Base-by-base conservation (phyloP, 2,797 vertebrate species). In the Hoplostethus atlanticus region DNA sequence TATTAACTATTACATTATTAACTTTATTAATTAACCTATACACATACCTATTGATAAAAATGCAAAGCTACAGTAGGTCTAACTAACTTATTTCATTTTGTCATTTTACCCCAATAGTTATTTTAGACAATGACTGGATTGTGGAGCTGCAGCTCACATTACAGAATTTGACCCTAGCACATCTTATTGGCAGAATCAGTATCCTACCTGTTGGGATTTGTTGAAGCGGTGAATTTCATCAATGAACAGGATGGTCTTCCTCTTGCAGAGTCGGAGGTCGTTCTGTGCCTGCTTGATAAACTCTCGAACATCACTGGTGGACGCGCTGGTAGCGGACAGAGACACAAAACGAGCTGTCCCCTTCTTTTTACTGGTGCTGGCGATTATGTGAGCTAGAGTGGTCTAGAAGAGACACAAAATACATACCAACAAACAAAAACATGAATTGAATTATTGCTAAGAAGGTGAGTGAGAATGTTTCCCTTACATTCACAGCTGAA, bases 141-240 rank as follows among this genome's bases (percentile, higher is more conserved):
- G 51, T 56, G 13, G 9, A 30, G 38, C 16, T 34, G 12, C 21
- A 50, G 13, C 4, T 50, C n/a, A 25, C 12, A 31, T 6, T 21
- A 34, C 6, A 48, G 67, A 71, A 50, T 52, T 17, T 11, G 15
- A 64, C 53, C 6, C 51, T 7, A 60, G 3, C 6, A 60, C 13
- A 60, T 12, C 15, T 52, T 51, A 21, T 11, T 42, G 28, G 15
- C 4, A 7, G 48, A 64, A 47, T 67, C 9, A 62, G 25, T 40
- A 73, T 59, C 67, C 13, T 91, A 99, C 98, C 98, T 99, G 98
- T 73, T 99, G 98, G 67, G 95, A 95, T 89, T 98, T 99, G 91
- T 99, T 99, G 92, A 99, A 99, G 65, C 97, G 97, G 89, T 99
- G 98, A 73, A 99, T 99, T 93, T 99, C 98, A 1, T 99, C 98